These are phyloP conservation scores for Aythya baeri DNA, from an alignment of 2,113 vertebrate genomes.

Conservation along the genomic window DNA sequence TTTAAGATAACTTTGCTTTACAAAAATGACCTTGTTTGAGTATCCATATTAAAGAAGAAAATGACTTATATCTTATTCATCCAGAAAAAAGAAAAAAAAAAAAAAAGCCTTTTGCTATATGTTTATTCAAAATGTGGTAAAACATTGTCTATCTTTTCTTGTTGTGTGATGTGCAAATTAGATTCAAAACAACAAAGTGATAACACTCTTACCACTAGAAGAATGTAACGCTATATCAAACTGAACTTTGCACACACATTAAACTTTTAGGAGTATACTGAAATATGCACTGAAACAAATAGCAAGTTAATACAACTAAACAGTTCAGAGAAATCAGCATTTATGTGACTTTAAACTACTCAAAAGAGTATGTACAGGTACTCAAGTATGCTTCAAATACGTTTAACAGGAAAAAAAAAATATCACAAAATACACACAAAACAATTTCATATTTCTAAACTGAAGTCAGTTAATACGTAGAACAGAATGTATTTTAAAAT, in stretches of 20 bases:
- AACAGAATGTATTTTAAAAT: neutral
- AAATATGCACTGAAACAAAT: neutral
- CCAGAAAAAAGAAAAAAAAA: neutral
- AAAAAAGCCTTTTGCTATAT: neutral
- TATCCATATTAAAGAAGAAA: neutral
- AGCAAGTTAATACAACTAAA: neutral
- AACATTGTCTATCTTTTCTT: neutral
- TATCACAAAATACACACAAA: neutral
- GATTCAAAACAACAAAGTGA: neutral
- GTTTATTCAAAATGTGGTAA: neutral
- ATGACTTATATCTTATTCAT: neutral
- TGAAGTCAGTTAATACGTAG: neutral
- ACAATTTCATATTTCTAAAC: neutral
- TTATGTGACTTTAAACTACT: neutral
- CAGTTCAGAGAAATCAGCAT: neutral
- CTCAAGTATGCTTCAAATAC: neutral
- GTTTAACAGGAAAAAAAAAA: neutral
- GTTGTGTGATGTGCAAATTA: neutral
- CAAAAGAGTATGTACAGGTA: neutral
- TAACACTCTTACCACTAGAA: neutral
- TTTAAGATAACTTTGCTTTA: neutral
- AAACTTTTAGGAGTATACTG: neutral
- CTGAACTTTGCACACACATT: neutral
- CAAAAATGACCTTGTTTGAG: neutral
- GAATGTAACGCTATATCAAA: neutral